Evolutionary conservation across 2,888 invertebrate genomes (phyloP).

Genomic region (Mactromeris polynyma): DNA sequence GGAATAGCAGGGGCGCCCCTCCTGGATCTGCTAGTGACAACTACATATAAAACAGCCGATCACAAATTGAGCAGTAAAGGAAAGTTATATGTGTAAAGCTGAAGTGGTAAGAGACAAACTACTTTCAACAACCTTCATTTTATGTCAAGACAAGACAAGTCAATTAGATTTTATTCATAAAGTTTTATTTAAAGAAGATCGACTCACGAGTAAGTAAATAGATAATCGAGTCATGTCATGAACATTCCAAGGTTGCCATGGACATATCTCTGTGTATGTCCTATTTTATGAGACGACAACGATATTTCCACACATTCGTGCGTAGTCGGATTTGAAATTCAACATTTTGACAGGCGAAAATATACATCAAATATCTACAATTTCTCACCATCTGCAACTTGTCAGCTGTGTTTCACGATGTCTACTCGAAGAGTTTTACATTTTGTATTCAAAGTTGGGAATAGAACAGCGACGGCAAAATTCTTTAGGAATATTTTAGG

Average conservation of each 20-base stretch:
- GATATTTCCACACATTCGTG: not conserved
- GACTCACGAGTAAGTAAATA: too few species aligned
- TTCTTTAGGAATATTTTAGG: constrained; percentile 97
- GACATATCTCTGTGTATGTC: not conserved
- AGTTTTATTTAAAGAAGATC: too few species aligned
- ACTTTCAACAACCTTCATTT: too few species aligned
- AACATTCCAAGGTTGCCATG: not conserved
- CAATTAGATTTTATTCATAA: too few species aligned
- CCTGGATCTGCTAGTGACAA: too few species aligned
- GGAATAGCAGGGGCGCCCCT: too few species aligned
- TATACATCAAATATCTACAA: not conserved
- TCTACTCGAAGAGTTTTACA: constrained; percentile 92
- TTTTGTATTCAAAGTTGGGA: constrained; percentile 98
- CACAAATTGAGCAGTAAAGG: too few species aligned
- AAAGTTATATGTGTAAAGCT: too few species aligned
- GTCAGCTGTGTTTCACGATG: constrained; percentile 57
- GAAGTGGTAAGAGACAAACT: too few species aligned
- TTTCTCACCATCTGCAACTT: not conserved
- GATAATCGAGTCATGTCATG: too few species aligned
- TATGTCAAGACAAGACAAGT: too few species aligned
- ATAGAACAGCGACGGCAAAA: constrained; percentile 93
- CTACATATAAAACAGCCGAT: too few species aligned
- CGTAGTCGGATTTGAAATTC: not conserved
- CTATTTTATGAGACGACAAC: not conserved
- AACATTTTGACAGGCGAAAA: not conserved